Conservation (phyloP, 2,888 invertebrate genomes). For the Gari tellinella region DNA sequence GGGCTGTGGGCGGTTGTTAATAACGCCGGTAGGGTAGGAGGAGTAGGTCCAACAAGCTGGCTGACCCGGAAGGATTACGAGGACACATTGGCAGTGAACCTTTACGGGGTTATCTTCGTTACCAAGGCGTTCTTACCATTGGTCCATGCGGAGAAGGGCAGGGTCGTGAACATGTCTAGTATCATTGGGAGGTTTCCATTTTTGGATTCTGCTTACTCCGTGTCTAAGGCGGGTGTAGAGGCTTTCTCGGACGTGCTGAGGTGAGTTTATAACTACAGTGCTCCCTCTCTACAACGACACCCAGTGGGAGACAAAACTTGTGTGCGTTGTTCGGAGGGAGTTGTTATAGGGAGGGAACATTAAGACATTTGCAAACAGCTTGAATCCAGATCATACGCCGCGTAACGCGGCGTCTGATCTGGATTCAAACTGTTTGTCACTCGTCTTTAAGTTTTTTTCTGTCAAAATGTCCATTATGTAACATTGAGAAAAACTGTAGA, state of each 20-base stretch:
- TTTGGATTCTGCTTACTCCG: slow-evolving; percentile 61
- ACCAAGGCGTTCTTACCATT: slow-evolving; percentile 69
- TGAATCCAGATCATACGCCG: too few species aligned
- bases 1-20: slow-evolving; percentile 79
- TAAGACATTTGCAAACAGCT: too few species aligned
- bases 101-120: slow-evolving; percentile 80
- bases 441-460: too few species aligned
- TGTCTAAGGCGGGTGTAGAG: slow-evolving; percentile 76
- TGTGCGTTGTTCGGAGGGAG: too few species aligned
- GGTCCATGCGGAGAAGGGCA: slow-evolving; percentile 76
- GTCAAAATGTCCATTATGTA: too few species aligned
- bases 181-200: slow-evolving; percentile 67
- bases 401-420: too few species aligned
- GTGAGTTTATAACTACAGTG: too few species aligned
- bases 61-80: slow-evolving; percentile 78
- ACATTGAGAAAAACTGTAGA: too few species aligned
- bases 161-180: slow-evolving; percentile 76
- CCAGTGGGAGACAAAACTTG: too few species aligned
- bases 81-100: slow-evolving; percentile 72
- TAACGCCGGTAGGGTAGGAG: slow-evolving; percentile 76
- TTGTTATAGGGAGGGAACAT: too few species aligned
- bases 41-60: slow-evolving; percentile 79
- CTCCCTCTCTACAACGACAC: too few species aligned
- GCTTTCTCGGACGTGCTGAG: slow-evolving; percentile 75
- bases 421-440: too few species aligned